phyloP scores from a whole-genome alignment of 2,888 invertebrate genomes.

The Callyntrura guangdongensis region DNA sequence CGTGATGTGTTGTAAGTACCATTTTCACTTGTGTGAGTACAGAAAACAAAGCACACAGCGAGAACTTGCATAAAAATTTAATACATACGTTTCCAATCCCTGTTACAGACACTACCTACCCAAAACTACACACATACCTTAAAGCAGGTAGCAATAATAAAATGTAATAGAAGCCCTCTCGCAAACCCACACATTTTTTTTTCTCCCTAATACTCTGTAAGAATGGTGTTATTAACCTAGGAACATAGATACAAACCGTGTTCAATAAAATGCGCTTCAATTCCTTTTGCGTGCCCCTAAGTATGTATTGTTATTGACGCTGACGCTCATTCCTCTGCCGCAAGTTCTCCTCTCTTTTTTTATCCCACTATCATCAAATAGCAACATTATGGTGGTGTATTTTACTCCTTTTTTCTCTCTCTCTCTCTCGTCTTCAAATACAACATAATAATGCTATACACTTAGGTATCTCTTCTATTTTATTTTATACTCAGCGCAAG shows the following conservation, averaged over 20 bases:
- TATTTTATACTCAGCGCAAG: not conserved
- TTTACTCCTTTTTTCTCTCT: slow-evolving; percentile 28
- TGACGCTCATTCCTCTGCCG: not conserved
- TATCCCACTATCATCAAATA: not conserved
- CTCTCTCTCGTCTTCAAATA: too few relatives aligned
- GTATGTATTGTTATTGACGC: slow-evolving; percentile 16
- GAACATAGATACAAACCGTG: slow-evolving; percentile 53
- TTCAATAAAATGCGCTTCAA: slow-evolving; percentile 11
- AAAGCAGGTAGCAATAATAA: too few relatives aligned
- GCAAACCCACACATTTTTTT: slow-evolving; percentile 16
- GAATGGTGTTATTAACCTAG: slow-evolving; percentile 70
- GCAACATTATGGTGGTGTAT: not conserved
- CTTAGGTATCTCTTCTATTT: slow-evolving; percentile 6
- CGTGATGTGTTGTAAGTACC: not conserved
- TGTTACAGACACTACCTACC: not conserved
- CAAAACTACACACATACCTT: not conserved
- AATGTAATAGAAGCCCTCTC: too few relatives aligned
- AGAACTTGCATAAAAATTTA: not conserved
- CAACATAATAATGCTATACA: too few relatives aligned
- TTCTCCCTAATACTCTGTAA: slow-evolving; percentile 3
- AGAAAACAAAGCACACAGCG: too few relatives aligned
- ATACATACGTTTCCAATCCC: too few relatives aligned
- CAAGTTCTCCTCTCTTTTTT: not conserved
- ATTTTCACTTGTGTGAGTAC: not conserved
- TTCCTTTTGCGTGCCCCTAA: slow-evolving; percentile 9